These are phyloP conservation scores for Myopa testacea DNA, from an alignment of 2,888 invertebrate species.

Conservation along the genomic window DNA sequence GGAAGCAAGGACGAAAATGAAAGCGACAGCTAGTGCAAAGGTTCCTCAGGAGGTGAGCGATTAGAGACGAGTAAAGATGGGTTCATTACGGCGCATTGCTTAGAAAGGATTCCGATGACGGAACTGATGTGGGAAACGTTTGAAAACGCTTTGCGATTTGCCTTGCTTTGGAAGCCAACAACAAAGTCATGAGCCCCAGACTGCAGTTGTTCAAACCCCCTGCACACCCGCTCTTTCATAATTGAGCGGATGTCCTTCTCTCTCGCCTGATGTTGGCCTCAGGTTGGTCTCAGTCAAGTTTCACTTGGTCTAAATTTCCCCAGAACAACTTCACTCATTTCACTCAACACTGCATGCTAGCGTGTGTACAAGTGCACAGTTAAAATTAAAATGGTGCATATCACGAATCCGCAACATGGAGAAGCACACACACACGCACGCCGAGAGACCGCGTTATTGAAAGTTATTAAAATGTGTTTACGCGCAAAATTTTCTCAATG, in stretches of 20 bases:
- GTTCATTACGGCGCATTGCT: no score
- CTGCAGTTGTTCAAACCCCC: no score
- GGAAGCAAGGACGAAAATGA: neutral
- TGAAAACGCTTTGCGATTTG: neutral
- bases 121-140: neutral
- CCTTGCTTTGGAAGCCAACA: no score
- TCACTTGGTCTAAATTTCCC: neutral
- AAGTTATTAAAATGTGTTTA: constrained; percentile 37
- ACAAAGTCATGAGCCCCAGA: no score
- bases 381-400: constrained; percentile 19
- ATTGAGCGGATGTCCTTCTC: neutral
- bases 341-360: constrained; percentile 10
- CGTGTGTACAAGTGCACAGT: neutral
- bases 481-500: constrained; percentile 31
- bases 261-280: neutral
- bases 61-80: neutral
- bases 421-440: neutral
- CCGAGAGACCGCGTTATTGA: neutral
- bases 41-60: neutral
- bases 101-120: no score
- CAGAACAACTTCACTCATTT: neutral
- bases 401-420: neutral
- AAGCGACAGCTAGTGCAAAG: neutral
- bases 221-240: no score
- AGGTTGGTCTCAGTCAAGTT: neutral